Conservation (phyloP, 2,113 vertebrate species). For the Hyla sarda region DNA sequence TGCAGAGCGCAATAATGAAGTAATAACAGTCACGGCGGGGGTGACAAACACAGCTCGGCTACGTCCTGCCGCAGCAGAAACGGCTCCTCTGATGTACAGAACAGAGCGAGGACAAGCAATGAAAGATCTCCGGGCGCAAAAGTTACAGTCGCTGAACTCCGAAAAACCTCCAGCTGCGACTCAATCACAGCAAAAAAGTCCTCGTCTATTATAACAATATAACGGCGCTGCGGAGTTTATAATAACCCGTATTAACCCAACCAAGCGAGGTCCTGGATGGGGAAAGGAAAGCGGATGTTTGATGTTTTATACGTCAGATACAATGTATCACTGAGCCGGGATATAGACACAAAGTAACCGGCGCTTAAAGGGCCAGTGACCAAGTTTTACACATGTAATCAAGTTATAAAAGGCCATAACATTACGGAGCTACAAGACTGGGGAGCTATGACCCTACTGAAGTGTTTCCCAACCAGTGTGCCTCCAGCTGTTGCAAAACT, state of each 20-base stretch:
- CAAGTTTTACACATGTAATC: too few relatives aligned
- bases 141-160: not conserved
- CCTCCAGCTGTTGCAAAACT: too few relatives aligned
- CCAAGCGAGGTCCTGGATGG: not conserved
- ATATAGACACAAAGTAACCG: not conserved
- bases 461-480: too few relatives aligned
- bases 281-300: not conserved
- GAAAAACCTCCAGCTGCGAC: not conserved
- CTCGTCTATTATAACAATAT: not conserved
- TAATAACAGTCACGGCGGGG: slow-evolving; percentile 92
- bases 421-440: too few relatives aligned
- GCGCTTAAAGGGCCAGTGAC: too few relatives aligned
- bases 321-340: not conserved
- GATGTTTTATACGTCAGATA: too few relatives aligned
- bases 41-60: slow-evolving; percentile 68
- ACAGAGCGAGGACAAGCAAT: not conserved
- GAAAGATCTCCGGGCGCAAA: not conserved
- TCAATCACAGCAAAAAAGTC: not conserved
- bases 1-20: slow-evolving; percentile 94
- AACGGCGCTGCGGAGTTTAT: not conserved
- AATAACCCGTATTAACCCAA: not conserved
- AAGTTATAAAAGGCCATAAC: too few relatives aligned
- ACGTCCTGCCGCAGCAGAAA: slow-evolving; percentile 60
- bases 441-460: too few relatives aligned
- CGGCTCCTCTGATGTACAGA: not conserved